Base-by-base conservation (phyloP, 1,140 invertebrate genomes). In the Tribolium castaneum region DNA sequence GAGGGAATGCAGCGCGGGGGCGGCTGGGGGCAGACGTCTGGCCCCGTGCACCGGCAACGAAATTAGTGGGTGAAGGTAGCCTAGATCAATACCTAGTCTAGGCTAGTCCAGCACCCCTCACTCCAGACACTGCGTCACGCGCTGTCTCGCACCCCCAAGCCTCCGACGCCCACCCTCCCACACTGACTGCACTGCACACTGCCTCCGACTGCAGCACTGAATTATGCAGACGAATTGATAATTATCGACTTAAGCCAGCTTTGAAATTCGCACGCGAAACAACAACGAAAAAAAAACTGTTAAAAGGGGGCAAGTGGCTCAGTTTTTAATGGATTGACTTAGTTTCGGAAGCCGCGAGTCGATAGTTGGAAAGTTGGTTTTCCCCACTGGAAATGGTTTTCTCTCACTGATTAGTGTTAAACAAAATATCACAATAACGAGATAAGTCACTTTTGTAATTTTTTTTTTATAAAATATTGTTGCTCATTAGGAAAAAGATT, bases 51-150 rank as follows among this genome's bases (percentile, higher is more conserved):
- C 80, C 83, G 84, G 73, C 78, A 81, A 81, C 82, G 81, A 84
- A 85, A 85, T 85, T 85, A 85, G 84, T 85, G 84, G 84, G 84
- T 85, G 83, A 85, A 85, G 84, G 84, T 85, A 80, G 83, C 83
- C 83, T 82, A 85, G 84, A 85, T 85, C 84, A 84, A 85, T 85
- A 85, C 83, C 78, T 80, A 82, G 83, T 85, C 84, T 85, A 84
- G 84, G 81, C 84, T 85, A 84, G 84, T 84, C 81, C 81, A 52
- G 51, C 74, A 74, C 70, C 76, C 81, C 50, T 52, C 73, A 70
- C 79, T 78, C 78, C 79, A 82, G 80, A 81, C 80, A 78, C 81
- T 83, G 83, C 83, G 83, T 83, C 83, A 82, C 83, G 82, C 82
- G 83, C 81, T 66, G 83, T 83, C 81, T 81, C 78, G 77, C 76